Percentiles rank a stretch among this genome's conserved stretches.
Conservation (phyloP, 2,888 invertebrate species). For the Tetropium fuscum region DNA sequence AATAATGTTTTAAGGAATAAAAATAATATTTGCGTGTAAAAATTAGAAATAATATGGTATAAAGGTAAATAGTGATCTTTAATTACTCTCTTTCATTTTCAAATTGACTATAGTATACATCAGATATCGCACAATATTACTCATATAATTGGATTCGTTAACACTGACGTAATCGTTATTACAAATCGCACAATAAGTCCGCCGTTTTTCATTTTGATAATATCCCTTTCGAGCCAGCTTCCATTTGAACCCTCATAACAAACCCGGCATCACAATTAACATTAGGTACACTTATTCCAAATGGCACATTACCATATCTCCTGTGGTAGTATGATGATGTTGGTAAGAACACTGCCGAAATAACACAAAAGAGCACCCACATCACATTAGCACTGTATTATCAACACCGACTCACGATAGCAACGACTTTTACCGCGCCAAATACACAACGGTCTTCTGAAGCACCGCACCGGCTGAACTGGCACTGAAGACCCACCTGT, state of each 20-base stretch:
- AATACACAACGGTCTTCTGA: slow-evolving; percentile 17
- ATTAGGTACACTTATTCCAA: background rate
- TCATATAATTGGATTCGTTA: no score
- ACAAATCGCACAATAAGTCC: no score
- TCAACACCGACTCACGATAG: slow-evolving; percentile 22
- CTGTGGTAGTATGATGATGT: slow-evolving; percentile 30
- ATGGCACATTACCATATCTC: slow-evolving; percentile 30
- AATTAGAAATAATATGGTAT: no score
- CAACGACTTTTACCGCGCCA: slow-evolving; percentile 13
- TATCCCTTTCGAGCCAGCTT: no score
- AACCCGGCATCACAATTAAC: background rate
- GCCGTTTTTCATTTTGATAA: no score
- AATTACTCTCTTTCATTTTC: no score
- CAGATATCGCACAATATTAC: no score
- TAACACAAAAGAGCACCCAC: slow-evolving; percentile 37
- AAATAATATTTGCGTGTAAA: no score
- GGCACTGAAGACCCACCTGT: slow-evolving; percentile 40
- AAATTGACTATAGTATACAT: no score
- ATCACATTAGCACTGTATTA: slow-evolving; percentile 32
- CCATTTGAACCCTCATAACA: background rate
- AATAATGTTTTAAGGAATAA: no score
- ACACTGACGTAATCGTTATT: no score
- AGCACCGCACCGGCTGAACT: slow-evolving; percentile 24
- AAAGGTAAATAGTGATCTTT: no score
- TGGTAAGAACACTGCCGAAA: slow-evolving; percentile 20